These are phyloP conservation scores for Cremastinae sp. DNA, from an alignment of 2,888 invertebrate genomes.

Conservation along the genomic window DNA sequence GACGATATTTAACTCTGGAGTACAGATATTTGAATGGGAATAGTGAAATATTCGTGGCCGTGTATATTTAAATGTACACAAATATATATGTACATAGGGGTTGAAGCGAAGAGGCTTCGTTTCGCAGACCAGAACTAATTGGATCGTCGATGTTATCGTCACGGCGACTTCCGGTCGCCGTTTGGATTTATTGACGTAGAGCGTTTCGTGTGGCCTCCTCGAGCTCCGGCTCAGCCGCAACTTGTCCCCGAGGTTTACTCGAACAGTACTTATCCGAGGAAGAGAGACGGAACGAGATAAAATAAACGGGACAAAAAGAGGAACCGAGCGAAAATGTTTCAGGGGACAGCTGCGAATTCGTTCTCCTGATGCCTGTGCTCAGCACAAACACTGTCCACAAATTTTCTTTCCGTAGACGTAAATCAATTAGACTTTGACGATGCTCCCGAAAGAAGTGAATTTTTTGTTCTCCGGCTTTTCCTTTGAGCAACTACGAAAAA, in stretches of 20 bases:
- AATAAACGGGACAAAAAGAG: constrained; percentile 7
- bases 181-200: constrained; percentile 55
- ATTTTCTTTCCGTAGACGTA: constrained; percentile 44
- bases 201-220: constrained; percentile 31
- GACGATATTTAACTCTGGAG: too few species aligned
- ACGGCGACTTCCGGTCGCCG: constrained; percentile 53
- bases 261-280: constrained; percentile 45
- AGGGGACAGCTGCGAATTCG: constrained; percentile 29
- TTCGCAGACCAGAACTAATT: constrained; percentile 50
- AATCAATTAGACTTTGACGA: constrained; percentile 43
- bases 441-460: constrained; percentile 25
- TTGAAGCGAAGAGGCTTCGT: constrained; percentile 25
- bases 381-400: constrained; percentile 20
- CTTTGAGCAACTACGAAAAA: too few species aligned
- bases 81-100: constrained; percentile 6
- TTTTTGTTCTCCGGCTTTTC: not conserved
- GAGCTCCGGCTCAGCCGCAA: constrained; percentile 40
- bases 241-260: constrained; percentile 47
- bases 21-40: too few species aligned
- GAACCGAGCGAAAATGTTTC: not conserved
- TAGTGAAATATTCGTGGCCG: not conserved
- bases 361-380: constrained; percentile 35
- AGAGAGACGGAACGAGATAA: not conserved
- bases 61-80: constrained; percentile 8
- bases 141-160: constrained; percentile 55